phyloP scores from a whole-genome alignment of 2,797 vertebrate species.

The Danio tinwini region DNA sequence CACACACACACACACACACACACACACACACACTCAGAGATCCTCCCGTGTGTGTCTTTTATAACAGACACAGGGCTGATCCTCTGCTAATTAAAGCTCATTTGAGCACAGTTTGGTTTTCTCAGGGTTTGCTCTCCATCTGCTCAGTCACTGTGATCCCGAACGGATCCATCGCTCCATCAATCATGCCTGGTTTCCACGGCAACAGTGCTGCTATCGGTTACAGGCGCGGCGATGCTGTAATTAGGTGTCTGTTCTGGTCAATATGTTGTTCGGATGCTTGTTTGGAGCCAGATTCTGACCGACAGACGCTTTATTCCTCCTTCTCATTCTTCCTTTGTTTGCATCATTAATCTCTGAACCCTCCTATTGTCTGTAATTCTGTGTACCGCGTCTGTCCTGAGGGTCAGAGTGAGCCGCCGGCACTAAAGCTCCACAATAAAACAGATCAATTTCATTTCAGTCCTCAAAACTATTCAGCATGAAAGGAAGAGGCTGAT shows the following conservation, averaged over 20 bases:
- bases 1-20: too few relatives aligned
- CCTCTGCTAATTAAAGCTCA: constrained; percentile 38
- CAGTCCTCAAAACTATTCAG: too few relatives aligned
- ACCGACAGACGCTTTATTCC: constrained; percentile 10
- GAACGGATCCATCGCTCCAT: constrained; percentile 38
- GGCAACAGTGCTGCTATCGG: constrained; percentile 64
- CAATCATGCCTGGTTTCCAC: constrained; percentile 62
- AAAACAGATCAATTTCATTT: too few relatives aligned
- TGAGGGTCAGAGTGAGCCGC: too few relatives aligned
- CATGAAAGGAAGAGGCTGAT: too few relatives aligned
- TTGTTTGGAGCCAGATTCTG: not conserved
- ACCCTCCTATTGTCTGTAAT: too few relatives aligned
- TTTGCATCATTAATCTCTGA: constrained; percentile 38
- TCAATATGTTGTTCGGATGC: constrained; percentile 68
- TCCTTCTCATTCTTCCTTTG: constrained; percentile 32
- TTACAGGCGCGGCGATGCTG: constrained; percentile 67
- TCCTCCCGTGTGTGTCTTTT: not conserved
- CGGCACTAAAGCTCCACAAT: too few relatives aligned
- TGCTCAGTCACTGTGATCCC: constrained; percentile 56
- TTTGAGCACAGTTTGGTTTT: not conserved
- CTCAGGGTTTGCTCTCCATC: constrained; percentile 26
- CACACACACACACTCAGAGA: not conserved
- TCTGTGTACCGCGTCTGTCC: too few relatives aligned
- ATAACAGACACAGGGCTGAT: not conserved
- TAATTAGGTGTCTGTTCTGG: constrained; percentile 78